Percentiles rank a stretch among this genome's conserved stretches.
phyloP scores from a whole-genome alignment of 2,888 invertebrate genomes.

The Branchellion lobata region DNA sequence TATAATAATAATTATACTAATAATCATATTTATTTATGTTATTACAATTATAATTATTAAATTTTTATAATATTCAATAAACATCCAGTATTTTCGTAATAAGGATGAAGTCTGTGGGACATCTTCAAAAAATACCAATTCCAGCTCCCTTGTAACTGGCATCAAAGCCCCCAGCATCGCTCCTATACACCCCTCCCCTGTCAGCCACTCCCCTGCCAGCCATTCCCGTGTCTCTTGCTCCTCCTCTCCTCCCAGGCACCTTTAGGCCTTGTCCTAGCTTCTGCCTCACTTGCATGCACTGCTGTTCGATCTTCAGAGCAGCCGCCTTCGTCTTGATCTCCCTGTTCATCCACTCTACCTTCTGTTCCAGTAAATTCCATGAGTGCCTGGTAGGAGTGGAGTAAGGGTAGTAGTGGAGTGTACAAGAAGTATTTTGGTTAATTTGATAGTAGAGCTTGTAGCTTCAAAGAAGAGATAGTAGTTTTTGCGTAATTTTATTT shows the following conservation, averaged over 20 bases:
- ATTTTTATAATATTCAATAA: too few species aligned
- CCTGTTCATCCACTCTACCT: constrained; percentile 61
- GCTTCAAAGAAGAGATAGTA: neutral
- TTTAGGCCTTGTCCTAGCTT: neutral
- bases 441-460: neutral
- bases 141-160: constrained; percentile 4
- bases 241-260: neutral
- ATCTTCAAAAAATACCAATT: neutral
- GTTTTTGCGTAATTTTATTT: neutral
- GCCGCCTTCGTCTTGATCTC: constrained; percentile 61
- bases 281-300: constrained; percentile 58
- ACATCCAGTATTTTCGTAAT: too few species aligned
- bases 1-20: too few species aligned
- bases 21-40: too few species aligned
- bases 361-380: constrained; percentile 61
- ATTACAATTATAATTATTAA: too few species aligned
- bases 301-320: constrained; percentile 61
- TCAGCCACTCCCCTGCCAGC: neutral
- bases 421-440: neutral
- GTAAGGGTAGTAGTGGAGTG: neutral
- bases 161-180: neutral
- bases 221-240: neutral
- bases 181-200: constrained; percentile 1
- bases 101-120: too few species aligned
- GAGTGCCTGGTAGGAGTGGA: constrained; percentile 58